A percentile compares a stretch with the other conserved stretches of the same genome.
Evolutionary conservation across 2,888 invertebrate genomes (phyloP).

Genomic region (Plutella xylostella): DNA sequence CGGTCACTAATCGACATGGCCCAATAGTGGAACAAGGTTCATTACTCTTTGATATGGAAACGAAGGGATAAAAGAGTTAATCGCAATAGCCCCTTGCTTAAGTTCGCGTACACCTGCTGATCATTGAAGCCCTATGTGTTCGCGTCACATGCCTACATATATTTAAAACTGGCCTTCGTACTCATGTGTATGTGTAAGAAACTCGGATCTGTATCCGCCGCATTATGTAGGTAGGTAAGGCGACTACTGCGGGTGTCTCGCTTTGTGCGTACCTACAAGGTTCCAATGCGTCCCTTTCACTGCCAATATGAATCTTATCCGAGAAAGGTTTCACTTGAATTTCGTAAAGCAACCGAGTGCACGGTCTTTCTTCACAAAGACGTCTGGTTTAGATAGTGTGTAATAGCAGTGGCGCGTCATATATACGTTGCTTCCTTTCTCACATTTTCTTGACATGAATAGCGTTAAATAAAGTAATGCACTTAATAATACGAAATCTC

Average conservation of each 20-base stretch:
- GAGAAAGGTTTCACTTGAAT: constrained; percentile 38
- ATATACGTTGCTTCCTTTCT: constrained; percentile 67
- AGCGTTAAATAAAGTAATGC: constrained; percentile 46
- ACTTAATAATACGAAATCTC: constrained; percentile 45
- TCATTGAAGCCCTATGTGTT: constrained; percentile 67
- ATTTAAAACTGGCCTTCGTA: constrained; percentile 63
- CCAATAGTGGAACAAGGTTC: constrained; percentile 65
- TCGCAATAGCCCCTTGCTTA: constrained; percentile 67
- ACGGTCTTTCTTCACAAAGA: constrained; percentile 49
- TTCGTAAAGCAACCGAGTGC: constrained; percentile 32
- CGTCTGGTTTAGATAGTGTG: constrained; percentile 30
- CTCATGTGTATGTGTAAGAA: constrained; percentile 51
- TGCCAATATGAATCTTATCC: constrained; percentile 59
- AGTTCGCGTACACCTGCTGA: constrained; percentile 69
- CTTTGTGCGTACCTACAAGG: constrained; percentile 47
- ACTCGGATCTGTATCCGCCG: constrained; percentile 67
- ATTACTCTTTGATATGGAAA: constrained; percentile 69
- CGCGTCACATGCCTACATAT: constrained; percentile 60
- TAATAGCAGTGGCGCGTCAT: constrained; percentile 51
- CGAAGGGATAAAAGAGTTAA: constrained; percentile 69
- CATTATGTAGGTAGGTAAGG: constrained; percentile 63
- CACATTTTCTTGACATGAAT: constrained; percentile 65
- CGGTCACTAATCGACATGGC: constrained; percentile 54
- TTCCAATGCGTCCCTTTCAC: constrained; percentile 48
- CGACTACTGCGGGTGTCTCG: constrained; percentile 62